Base-by-base conservation (phyloP, 2,888 invertebrate genomes). In the Lysandra coridon region DNA sequence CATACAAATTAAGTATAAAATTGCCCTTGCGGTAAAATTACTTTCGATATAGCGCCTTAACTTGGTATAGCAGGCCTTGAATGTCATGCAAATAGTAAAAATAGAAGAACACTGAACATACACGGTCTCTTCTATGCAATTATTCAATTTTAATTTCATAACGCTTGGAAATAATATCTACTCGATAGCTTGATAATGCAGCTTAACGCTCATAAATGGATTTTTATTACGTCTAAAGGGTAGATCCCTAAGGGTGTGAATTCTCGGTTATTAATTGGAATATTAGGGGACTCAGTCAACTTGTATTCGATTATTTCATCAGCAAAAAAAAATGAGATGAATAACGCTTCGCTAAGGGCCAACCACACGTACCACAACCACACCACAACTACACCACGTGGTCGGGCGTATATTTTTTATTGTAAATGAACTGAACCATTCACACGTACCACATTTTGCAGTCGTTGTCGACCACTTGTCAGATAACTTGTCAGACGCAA, bases 211-310 rank as follows among this genome's bases (percentile, higher is more conserved):
- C 30, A 30, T 69, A 69, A 69, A 69, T 69, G 69, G 69, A 33
- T 69, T 69, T 69, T 37, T 69, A 69, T 69, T 69, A 10, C 44
- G 23, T 49, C 7, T 49, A 76, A 76, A 76, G 76, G 76, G 30
- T 57, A 76, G 44, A 40, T 12, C 17, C 74, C 74, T 30, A 44
- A 44, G 74, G 74, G 74, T 44, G 74, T 76, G 53, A 44, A 53
- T 53, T 75, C 14, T 69, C 14, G 33, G 33, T 69, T 37, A 17
- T 69, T 69, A 69, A 69, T 6, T 14, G 49, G 33, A 33, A 3
- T 57, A 79, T 82, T 80, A 82, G 77, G 1, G 4, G 57, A 57
- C 57, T 57, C 2, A 57, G 17, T 17, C 57, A 57, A 57, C 57
- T 17, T 17, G 57, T 12, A 4, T 17, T 57, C 49, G 10, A 40